Base-by-base conservation (phyloP, 2,888 invertebrate species). In the Dryomyza anilis region DNA sequence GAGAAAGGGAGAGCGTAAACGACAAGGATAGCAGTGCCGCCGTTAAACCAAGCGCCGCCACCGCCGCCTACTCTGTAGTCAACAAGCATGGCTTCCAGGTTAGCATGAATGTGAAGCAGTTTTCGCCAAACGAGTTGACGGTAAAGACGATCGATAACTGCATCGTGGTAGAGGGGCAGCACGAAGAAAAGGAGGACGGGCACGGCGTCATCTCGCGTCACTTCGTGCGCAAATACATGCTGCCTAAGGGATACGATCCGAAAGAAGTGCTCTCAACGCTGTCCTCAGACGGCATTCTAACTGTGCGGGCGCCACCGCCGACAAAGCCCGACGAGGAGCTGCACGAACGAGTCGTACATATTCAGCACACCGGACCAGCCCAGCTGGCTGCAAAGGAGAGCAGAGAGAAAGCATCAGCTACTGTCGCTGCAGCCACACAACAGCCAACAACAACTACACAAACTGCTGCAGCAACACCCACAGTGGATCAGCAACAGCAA, bases 211-310 rank as follows among this genome's bases (percentile, higher is more conserved):
- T 95, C 66, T 91, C 93, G 7, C 86, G 94, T 45, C 93, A 94
- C 81, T 94, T 95, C 80, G 86, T 86, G 3, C 86, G 94, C 64
- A 86, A 86, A 65, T 91, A 91, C 78, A 83, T 88, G 71, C 81
- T 92, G n/a, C 91, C 91, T 4, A 82, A 86, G 46, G 88, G 87
- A 46, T 89, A 89, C 72, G 91, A 94, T 65, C 86, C 89, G 3
- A 87, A 89, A 5, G 88, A 90, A 72, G 87, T 95, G 3, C 86
- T 88, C 62, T 93, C 94, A 64, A 89, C 89, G 4, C 83, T 95
- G 30, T 93, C 93, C 7, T 90, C 92, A 0, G 94, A 94, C 76
- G 94, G 94, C 1, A 89, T 94, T 50, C 85, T 93, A 39, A 91
- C 91, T 0, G 88, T 93, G 59, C 87, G 87, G 8, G 91, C 90